A percentile compares a stretch with the other conserved stretches of the same genome.
These are phyloP conservation scores for Agrotis exclamationis DNA, from an alignment of 2,888 invertebrate genomes.

Conservation along the genomic window DNA sequence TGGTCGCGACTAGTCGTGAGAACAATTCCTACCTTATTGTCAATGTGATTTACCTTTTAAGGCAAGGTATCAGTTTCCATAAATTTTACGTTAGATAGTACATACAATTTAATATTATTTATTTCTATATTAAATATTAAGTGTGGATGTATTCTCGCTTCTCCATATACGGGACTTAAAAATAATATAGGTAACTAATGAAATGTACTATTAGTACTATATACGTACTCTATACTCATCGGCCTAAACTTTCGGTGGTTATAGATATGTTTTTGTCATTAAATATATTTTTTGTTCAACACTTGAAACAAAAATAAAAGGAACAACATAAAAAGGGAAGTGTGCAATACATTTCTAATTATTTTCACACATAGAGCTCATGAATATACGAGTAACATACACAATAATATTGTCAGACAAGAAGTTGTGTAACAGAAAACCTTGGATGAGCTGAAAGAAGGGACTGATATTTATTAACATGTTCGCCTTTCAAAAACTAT, in stretches of 20 bases:
- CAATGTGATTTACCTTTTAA: slow-evolving; percentile 32
- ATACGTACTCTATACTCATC: too few species aligned
- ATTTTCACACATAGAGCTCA: too few species aligned
- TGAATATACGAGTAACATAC: too few species aligned
- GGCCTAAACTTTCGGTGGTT: background rate
- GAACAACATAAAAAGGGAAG: too few species aligned
- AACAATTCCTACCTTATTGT: slow-evolving; percentile 27
- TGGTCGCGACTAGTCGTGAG: slow-evolving; percentile 41
- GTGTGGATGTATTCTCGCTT: too few species aligned
- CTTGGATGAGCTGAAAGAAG: background rate
- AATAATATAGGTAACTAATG: background rate
- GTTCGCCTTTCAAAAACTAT: background rate
- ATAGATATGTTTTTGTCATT: background rate
- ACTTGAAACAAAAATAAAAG: too few species aligned
- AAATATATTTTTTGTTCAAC: too few species aligned
- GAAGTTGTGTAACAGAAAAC: background rate
- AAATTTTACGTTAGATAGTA: slow-evolving; percentile 9
- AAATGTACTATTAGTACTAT: background rate
- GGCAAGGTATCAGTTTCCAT: slow-evolving; percentile 14
- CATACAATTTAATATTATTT: slow-evolving; percentile 9
- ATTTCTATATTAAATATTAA: background rate
- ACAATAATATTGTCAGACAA: too few species aligned
- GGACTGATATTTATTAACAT: background rate
- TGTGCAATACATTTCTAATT: too few species aligned
- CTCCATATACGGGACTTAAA: background rate